Percentiles rank a stretch among this genome's conserved stretches.
phyloP scores from a whole-genome alignment of 2,113 vertebrate species.

The Piprites chloris region DNA sequence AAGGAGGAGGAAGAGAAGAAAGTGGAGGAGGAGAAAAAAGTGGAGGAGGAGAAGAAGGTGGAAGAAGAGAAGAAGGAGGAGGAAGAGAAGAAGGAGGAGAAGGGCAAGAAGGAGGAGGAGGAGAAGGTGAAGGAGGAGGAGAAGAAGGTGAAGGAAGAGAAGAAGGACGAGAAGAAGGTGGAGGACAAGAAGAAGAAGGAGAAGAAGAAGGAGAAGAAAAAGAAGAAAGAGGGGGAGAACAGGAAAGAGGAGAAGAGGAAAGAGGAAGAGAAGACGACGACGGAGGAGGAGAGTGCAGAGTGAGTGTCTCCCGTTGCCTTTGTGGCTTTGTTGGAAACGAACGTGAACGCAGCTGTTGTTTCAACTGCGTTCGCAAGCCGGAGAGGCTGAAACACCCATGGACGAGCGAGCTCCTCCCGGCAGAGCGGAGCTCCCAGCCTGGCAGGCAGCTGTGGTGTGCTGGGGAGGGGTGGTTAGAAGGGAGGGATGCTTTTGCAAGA shows the following conservation, averaged over 20 bases:
- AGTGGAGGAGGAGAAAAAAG: no score
- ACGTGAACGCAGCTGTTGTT: neutral
- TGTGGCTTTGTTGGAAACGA: neutral
- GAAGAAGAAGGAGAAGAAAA: neutral
- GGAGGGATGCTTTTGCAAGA: neutral
- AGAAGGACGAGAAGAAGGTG: neutral
- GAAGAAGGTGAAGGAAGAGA: no score
- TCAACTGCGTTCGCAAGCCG: neutral
- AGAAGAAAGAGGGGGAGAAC: neutral
- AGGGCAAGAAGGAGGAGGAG: no score
- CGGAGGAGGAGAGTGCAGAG: neutral
- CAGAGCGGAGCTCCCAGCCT: neutral
- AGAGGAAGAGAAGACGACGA: neutral
- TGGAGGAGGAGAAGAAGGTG: neutral
- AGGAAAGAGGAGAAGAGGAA: neutral
- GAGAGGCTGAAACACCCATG: neutral
- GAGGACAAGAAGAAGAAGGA: neutral
- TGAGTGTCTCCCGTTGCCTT: slow-evolving; percentile 54
- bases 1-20: fast-evolving
- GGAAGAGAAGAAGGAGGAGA: neutral
- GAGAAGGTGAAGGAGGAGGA: no score
- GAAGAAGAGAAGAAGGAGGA: no score
- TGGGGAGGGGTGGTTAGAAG: neutral
- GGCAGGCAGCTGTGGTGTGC: neutral
- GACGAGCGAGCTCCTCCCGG: neutral